Conservation (phyloP, 2,797 vertebrate genomes). For the Notoglanidium macrostoma region DNA sequence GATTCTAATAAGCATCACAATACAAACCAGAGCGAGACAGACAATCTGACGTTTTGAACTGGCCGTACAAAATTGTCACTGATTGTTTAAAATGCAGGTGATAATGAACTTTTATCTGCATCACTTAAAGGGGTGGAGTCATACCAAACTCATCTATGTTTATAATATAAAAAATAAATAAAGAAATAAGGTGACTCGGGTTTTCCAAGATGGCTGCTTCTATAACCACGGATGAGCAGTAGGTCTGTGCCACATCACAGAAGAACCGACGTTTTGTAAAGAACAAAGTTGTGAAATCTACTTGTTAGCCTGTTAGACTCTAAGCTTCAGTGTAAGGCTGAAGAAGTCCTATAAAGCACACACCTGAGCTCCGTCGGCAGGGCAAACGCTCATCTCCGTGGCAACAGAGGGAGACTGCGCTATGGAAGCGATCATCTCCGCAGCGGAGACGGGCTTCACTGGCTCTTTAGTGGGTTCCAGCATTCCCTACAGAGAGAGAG, state of each 20-base stretch:
- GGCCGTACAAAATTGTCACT: background rate
- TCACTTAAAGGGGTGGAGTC: background rate
- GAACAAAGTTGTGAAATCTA: too few species aligned
- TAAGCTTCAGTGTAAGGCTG: background rate
- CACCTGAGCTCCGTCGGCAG: conserved; percentile 88
- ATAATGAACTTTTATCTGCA: background rate
- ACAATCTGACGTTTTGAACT: background rate
- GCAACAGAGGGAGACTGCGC: conserved; percentile 82
- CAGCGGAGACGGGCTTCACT: conserved; percentile 92
- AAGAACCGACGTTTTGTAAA: background rate
- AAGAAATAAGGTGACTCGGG: background rate
- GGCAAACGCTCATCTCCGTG: conserved; percentile 80
- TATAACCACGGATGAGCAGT: background rate
- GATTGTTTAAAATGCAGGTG: background rate
- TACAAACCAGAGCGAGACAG: background rate
- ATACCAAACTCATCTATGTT: background rate
- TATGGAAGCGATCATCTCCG: conserved; percentile 96
- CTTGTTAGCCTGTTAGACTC: background rate
- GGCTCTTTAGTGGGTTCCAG: conserved; percentile 98
- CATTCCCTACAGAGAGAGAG: conserved; percentile 83
- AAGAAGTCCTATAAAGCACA: conserved; percentile 33
- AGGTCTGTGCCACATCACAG: background rate
- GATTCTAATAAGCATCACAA: background rate
- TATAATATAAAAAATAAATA: background rate
- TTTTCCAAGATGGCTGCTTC: background rate